Evolutionary conservation across 2,888 invertebrate genomes (phyloP).

Genomic region (Lacanobia oleracea): DNA sequence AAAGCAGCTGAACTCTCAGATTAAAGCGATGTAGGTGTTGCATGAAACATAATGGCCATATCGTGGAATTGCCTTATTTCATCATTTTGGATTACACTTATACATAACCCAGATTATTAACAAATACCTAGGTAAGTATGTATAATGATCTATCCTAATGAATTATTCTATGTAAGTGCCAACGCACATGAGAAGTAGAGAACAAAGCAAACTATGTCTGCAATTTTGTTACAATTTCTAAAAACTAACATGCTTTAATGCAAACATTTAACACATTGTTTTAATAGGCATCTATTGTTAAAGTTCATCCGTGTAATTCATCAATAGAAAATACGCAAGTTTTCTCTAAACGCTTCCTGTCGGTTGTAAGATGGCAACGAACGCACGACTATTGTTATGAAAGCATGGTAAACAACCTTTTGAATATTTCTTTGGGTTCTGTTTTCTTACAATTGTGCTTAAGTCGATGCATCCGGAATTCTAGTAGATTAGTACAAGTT

Average conservation of each 20-base stretch:
- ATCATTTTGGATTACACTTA: constrained; percentile 42
- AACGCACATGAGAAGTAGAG: constrained; percentile 12
- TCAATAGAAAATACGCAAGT: constrained; percentile 71
- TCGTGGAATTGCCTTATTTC: constrained; percentile 53
- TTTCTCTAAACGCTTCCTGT: constrained; percentile 79
- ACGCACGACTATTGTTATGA: constrained; percentile 69
- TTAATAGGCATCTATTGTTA: constrained; percentile 61
- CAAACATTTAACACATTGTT: constrained; percentile 52
- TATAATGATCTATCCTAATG: constrained; percentile 26
- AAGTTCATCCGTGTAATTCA: constrained; percentile 69
- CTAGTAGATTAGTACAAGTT: constrained; percentile 68
- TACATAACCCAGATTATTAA: constrained; percentile 31
- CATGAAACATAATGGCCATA: constrained; percentile 47
- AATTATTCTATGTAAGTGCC: constrained; percentile 11
- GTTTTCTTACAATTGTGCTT: constrained; percentile 33
- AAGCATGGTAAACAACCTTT: constrained; percentile 38
- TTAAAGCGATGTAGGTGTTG: constrained; percentile 50
- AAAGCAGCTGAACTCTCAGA: constrained; percentile 42
- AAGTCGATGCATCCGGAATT: constrained; percentile 72
- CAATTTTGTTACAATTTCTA: constrained; percentile 19
- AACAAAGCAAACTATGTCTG: constrained; percentile 31
- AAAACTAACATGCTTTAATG: constrained; percentile 24
- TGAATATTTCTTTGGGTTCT: constrained; percentile 27
- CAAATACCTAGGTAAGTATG: constrained; percentile 28
- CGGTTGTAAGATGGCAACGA: constrained; percentile 73